A percentile compares a stretch with the other conserved stretches of the same genome.
These are phyloP conservation scores for Palloptera scutellata DNA, from an alignment of 2,888 invertebrate species.

Conservation along the genomic window DNA sequence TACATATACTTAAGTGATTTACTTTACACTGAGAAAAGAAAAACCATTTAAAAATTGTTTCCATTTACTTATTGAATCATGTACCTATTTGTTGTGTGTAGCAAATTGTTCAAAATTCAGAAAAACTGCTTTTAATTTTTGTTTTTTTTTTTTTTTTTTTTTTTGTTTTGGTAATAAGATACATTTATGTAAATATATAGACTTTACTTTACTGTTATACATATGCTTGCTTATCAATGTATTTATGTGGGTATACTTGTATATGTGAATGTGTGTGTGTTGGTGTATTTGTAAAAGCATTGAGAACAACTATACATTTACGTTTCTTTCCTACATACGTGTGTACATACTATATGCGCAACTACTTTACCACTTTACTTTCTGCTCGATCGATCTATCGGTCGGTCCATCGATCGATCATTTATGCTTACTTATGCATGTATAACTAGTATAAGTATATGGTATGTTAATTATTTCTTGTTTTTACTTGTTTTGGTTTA, in stretches of 20 bases:
- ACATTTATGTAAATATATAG: no score
- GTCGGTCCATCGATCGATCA: neutral
- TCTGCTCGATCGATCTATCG: neutral
- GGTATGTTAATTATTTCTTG: neutral
- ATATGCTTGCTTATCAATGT: neutral
- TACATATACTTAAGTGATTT: constrained; percentile 51
- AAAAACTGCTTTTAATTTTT: neutral
- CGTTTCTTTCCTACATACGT: constrained; percentile 8
- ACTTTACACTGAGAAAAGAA: constrained; percentile 50
- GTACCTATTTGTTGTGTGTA: neutral
- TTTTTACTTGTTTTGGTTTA: constrained; percentile 10
- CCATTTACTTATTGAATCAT: neutral
- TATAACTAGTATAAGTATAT: neutral
- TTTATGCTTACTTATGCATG: no score
- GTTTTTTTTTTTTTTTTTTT: neutral
- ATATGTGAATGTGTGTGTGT: neutral
- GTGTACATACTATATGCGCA: neutral
- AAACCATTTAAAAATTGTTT: constrained; percentile 24
- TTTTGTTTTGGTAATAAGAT: neutral
- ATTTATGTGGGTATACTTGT: constrained; percentile 28
- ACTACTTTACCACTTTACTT: neutral
- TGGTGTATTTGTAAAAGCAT: constrained; percentile 13
- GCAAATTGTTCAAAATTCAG: neutral
- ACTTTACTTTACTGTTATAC: neutral
- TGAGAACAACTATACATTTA: constrained; percentile 9